Percentiles rank a stretch among this genome's conserved stretches.
phyloP scores from a whole-genome alignment of 1,140 invertebrate genomes.

The Cardiocondyla obscurior region DNA sequence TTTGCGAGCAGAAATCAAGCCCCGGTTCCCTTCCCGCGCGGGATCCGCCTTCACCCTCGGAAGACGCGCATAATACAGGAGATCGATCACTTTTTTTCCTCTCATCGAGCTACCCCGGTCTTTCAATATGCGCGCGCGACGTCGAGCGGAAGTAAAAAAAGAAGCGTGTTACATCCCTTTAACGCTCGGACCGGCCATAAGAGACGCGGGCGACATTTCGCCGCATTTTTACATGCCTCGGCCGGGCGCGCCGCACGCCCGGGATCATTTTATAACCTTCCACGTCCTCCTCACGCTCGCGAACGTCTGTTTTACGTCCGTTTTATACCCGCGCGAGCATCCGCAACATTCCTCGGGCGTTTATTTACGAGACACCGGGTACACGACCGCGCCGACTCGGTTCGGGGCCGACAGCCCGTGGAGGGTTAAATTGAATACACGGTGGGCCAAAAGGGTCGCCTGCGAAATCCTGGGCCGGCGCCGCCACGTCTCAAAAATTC shows the following conservation, averaged over 20 bases:
- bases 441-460: constrained; percentile 33
- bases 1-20: constrained; percentile 33
- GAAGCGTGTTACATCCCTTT: constrained; percentile 23
- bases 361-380: constrained; percentile 53
- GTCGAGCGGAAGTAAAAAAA: constrained; percentile 15
- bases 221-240: constrained; percentile 42
- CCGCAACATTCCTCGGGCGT: constrained; percentile 52
- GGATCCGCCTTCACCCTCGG: neutral
- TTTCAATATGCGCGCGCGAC: constrained; percentile 30
- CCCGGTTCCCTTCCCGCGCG: neutral
- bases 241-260: constrained; percentile 1
- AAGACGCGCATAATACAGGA: constrained; percentile 19
- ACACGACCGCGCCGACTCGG: neutral
- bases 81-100: constrained; percentile 49
- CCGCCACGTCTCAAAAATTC: constrained; percentile 44
- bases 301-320: constrained; percentile 53
- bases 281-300: constrained; percentile 13
- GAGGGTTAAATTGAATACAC: constrained; percentile 53
- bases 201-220: neutral
- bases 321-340: constrained; percentile 60
- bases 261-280: constrained; percentile 34
- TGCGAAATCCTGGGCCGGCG: constrained; percentile 24
- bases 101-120: neutral
- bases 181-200: neutral
- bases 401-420: neutral